Evolutionary conservation across 2,113 vertebrate species (phyloP), one percentile per base, ranked within the genome.

Genomic region (Elaphurus davidianus): DNA sequence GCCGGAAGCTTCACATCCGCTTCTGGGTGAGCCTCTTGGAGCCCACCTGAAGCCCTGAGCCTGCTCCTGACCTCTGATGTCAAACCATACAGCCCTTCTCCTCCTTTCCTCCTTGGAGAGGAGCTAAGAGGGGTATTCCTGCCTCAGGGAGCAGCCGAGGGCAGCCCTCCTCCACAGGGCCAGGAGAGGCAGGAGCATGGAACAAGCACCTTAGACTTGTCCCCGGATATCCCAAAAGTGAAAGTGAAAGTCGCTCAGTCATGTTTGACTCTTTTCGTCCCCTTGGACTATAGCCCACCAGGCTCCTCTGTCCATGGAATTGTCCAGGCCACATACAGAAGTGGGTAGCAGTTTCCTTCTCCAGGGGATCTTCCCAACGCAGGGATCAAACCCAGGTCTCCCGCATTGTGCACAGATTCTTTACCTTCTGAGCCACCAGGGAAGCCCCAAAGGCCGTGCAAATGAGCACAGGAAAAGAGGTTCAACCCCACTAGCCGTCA

Each of bases 211-310:
- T 40, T 47, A 78, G 67, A 88, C 25, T n/a, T 27, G 52, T 74
- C 50, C 1, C 15, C 17, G 14, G 45, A 83, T 62, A 40, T 0
- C 82, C 84, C 54, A 76, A 60, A 10, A 3, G 64, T 71, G n/a
- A 36, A 71, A 36, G 64, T 36, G n/a, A 71, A 71, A 71, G n/a
- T 71, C 4, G 2, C n/a, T 36, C 64, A 11, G 9, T 36, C 0
- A 0, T 71, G 64, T 67, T n/a, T 1, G 0, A 67, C 64, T 67
- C 33, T n/a, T n/a, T 36, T 33, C 0, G 2, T 21, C 33, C 33
- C n/a, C 17, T 36, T 36, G 64, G 64, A 36, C 64, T 71, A 21
- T 36, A 71, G 17, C 17, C 62, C 0, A 1, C 64, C 17, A 71
- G n/a, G 64, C 64, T 71, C n/a, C n/a, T 36, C 64, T 71, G n/a